Conservation (phyloP, 2,888 invertebrate genomes). For the Scaptodrosophila latifasciaeformis region DNA sequence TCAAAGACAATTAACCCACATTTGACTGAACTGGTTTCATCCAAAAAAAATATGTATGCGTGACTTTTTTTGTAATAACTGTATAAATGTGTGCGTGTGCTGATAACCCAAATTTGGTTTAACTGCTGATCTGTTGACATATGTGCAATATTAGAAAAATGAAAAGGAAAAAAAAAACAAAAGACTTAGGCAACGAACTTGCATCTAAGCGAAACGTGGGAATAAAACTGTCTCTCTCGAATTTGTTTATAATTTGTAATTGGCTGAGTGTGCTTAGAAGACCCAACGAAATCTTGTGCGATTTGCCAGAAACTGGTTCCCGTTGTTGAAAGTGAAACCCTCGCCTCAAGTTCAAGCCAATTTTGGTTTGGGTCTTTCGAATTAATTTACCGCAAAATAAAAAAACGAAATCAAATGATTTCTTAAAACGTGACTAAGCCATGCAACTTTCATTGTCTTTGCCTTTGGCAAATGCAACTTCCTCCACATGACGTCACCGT, state of each 20-base stretch:
- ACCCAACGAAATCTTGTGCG: neutral
- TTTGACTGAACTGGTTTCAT: slow-evolving; percentile 8
- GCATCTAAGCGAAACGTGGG: neutral
- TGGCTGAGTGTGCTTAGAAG: too few relatives aligned
- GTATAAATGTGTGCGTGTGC: slow-evolving; percentile 11
- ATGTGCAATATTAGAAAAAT: slow-evolving; percentile 12
- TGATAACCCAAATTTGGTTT: slow-evolving; percentile 10
- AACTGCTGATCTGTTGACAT: neutral
- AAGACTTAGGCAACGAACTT: slow-evolving; percentile 64
- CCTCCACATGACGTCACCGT: slow-evolving; percentile 58
- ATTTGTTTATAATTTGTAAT: too few relatives aligned
- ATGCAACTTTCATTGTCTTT: slow-evolving; percentile 5
- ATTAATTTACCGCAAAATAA: slow-evolving; percentile 24
- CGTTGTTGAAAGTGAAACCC: slow-evolving; percentile 44
- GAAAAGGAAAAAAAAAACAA: slow-evolving; percentile 34
- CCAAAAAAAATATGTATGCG: neutral
- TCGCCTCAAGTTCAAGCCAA: slow-evolving; percentile 38
- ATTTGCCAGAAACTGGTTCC: slow-evolving; percentile 2
- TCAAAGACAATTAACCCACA: slow-evolving; percentile 22
- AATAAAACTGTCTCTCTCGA: too few relatives aligned
- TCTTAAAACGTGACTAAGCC: slow-evolving; percentile 48
- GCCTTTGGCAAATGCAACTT: slow-evolving; percentile 42
- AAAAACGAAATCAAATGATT: slow-evolving; percentile 16
- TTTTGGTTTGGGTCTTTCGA: slow-evolving; percentile 6
- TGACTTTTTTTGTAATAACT: slow-evolving; percentile 34